phyloP scores from a whole-genome alignment of 2,888 invertebrate genomes.

The Lithosia quadra region DNA sequence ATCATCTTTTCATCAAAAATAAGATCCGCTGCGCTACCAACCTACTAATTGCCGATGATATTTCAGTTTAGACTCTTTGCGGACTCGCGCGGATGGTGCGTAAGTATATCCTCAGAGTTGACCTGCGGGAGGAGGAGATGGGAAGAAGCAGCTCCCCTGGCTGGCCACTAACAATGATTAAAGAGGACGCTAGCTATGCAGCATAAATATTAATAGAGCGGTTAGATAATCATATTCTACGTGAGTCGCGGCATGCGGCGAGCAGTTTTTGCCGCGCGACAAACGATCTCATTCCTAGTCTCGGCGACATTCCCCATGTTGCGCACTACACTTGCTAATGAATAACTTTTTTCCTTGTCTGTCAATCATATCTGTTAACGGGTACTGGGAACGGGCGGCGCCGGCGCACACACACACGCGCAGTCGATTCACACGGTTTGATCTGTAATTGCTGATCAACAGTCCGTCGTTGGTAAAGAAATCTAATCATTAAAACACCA shows the following conservation, averaged over 20 bases:
- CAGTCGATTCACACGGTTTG: neutral
- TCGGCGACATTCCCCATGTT: constrained; percentile 53
- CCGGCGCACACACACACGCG: constrained; percentile 31
- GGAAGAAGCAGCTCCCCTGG: constrained; percentile 13
- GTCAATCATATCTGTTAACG: constrained; percentile 61
- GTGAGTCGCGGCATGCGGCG: constrained; percentile 43
- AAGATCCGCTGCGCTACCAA: neutral
- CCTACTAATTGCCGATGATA: too few relatives aligned
- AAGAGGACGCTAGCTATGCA: constrained; percentile 39
- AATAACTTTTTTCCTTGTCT: constrained; percentile 61
- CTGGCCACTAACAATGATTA: constrained; percentile 38
- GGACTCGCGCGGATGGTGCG: neutral
- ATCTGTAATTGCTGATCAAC: neutral
- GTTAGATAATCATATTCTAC: constrained; percentile 51
- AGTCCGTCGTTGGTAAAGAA: constrained; percentile 1
- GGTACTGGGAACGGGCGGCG: constrained; percentile 45
- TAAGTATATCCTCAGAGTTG: neutral
- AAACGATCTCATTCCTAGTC: constrained; percentile 56
- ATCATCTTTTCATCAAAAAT: neutral
- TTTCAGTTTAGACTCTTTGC: neutral
- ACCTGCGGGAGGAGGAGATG: neutral
- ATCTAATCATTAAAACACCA: neutral
- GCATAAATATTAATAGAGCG: constrained; percentile 47
- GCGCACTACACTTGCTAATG: constrained; percentile 52
- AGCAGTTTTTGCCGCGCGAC: constrained; percentile 53